These are phyloP conservation scores for Nothobranchius kuhntae DNA, from an alignment of 2,113 vertebrate genomes.

Conservation along the genomic window DNA sequence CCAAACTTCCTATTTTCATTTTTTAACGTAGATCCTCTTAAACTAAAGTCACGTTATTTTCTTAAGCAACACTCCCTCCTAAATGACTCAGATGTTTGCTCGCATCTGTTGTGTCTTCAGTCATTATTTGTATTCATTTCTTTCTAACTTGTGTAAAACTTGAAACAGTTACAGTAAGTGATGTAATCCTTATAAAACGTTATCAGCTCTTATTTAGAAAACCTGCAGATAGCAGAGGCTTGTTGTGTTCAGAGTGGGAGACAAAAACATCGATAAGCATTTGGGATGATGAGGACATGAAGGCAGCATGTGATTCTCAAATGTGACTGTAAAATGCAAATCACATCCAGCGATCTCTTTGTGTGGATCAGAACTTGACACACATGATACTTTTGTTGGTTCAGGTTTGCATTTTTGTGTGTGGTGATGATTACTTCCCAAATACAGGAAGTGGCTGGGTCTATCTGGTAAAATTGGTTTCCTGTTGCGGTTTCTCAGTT, in stretches of 20 bases:
- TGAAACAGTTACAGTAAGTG: neutral
- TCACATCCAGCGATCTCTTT: neutral
- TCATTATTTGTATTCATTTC: neutral
- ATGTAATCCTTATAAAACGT: slow-evolving; percentile 9
- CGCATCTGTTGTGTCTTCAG: slow-evolving; percentile 4
- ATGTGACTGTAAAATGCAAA: slow-evolving; percentile 30
- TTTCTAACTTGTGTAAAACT: slow-evolving; percentile 1
- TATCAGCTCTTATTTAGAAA: slow-evolving; percentile 26
- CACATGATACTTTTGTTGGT: neutral
- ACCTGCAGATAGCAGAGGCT: slow-evolving; percentile 21
- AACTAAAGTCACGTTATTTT: neutral
- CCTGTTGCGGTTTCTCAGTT: slow-evolving; percentile 76
- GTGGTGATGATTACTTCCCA: slow-evolving; percentile 38
- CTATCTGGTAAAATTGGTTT: slow-evolving; percentile 74
- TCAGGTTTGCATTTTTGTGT: neutral
- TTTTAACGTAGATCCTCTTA: neutral
- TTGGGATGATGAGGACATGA: slow-evolving; percentile 19
- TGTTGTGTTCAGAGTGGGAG: slow-evolving; percentile 3
- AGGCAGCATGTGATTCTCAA: slow-evolving; percentile 1
- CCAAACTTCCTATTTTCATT: neutral
- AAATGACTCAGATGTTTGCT: slow-evolving; percentile 17
- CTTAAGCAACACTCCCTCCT: slow-evolving; percentile 1
- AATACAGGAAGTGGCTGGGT: slow-evolving; percentile 72
- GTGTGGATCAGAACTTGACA: slow-evolving; percentile 4
- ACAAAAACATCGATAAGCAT: slow-evolving; percentile 35